These are phyloP conservation scores for Frankliniella intonsa DNA, from an alignment of 2,888 invertebrate species.

Conservation along the genomic window DNA sequence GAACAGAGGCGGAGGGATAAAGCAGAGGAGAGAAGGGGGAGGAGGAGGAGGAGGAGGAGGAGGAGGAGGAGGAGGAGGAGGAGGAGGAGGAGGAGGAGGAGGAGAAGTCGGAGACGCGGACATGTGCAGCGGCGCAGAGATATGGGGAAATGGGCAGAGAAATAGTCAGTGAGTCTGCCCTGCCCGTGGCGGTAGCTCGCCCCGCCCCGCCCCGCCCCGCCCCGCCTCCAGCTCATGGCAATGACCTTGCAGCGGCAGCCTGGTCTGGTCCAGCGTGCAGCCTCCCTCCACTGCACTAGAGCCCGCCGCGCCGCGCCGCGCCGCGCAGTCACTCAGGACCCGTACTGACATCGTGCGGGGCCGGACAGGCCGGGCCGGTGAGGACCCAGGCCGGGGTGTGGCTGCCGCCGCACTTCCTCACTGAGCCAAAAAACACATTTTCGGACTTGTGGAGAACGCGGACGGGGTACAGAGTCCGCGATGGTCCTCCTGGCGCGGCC, in stretches of 20 bases:
- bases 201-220: background rate
- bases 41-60: no score
- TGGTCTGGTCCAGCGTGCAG: background rate
- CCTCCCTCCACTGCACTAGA: background rate
- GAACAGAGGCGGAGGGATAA: no score
- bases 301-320: background rate
- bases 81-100: no score
- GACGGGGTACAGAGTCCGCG: no score
- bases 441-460: no score
- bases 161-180: no score
- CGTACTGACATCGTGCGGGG: background rate
- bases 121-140: no score
- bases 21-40: no score
- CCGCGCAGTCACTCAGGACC: background rate
- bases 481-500: background rate
- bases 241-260: background rate
- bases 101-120: no score
- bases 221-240: background rate
- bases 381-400: background rate
- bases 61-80: no score
- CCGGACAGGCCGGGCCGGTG: background rate
- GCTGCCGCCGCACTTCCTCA: background rate
- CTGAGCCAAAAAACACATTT: no score
- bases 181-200: background rate
- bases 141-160: no score